Evolutionary conservation across 2,888 invertebrate genomes (phyloP).

Genomic region (Acleris emargana): DNA sequence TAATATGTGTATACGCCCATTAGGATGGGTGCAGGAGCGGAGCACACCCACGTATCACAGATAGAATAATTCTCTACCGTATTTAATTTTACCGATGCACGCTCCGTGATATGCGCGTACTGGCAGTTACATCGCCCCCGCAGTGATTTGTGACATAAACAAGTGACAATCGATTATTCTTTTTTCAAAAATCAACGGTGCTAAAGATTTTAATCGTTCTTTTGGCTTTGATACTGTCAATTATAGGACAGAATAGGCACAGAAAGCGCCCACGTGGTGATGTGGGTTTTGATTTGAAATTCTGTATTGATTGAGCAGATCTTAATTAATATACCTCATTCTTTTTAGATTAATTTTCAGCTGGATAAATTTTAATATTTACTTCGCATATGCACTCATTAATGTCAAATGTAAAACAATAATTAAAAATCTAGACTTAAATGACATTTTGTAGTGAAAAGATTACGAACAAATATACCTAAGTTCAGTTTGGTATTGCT

Average conservation of each 20-base stretch:
- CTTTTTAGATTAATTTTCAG: too few relatives aligned
- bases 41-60: slow-evolving; percentile 12
- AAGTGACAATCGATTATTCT: slow-evolving; percentile 15
- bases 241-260: neutral
- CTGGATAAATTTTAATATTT: too few relatives aligned
- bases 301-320: neutral
- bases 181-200: neutral
- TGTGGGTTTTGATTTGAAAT: neutral
- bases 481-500: too few relatives aligned
- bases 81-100: slow-evolving; percentile 34
- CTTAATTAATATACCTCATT: neutral
- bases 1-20: slow-evolving; percentile 1
- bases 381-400: too few relatives aligned
- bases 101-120: slow-evolving; percentile 19
- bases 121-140: slow-evolving; percentile 19
- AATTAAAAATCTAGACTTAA: too few relatives aligned
- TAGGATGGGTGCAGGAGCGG: neutral
- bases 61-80: slow-evolving; percentile 23
- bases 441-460: too few relatives aligned
- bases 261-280: neutral
- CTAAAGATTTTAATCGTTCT: neutral
- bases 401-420: too few relatives aligned
- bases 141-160: slow-evolving; percentile 24
- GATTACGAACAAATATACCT: too few relatives aligned
- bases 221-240: neutral